Evolutionary conservation across 1,140 invertebrate species (phyloP), one percentile per base, ranked within the genome.

Genomic region (Drosophila mojavensis): DNA sequence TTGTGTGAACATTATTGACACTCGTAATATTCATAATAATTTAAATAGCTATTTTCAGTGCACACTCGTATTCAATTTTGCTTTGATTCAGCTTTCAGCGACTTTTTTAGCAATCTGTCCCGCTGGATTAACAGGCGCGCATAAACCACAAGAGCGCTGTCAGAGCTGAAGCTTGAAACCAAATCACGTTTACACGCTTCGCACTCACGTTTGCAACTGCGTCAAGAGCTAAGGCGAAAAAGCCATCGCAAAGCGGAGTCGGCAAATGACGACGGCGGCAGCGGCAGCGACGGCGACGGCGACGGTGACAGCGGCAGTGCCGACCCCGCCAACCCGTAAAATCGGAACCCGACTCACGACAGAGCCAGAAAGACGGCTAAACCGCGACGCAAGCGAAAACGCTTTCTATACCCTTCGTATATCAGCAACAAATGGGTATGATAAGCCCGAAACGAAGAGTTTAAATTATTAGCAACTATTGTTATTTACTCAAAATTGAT

Each of bases 151-250:
- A 53, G 26, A 50, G 26, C 50, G 56, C 56, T 55, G 24, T 30
- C 28, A 33, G 26, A 62, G 11, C 51, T 30, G 41, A 47, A 64
- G 48, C 30, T 62, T 61, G 55, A 72, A 59, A 28, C 20, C 17
- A 75, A 91, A 84, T 91, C 83, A 91, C 89, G 90, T 91, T 91
- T 83, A 90, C 90, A 91, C 90, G 90, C 90, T 83, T 86, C 79
- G 82, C 75, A 79, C 85, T 91, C 90, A 84, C 90, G 90, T 78
- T 86, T 84, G 80, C 90, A 91, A 91, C 90, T 91, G 90, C 78
- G 70, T 62, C 75, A 68, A 75, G 53, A 62, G 47, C 51, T 64
- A 48, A 26, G 59, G 41, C 51, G 43, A 50, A 77, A 77, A 47
- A 62, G 55, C 50, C 71, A 41, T 30, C 54, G 45, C 26, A 53